Conservation (phyloP, 2,797 vertebrate species). For the Sebastes matsubarae region DNA sequence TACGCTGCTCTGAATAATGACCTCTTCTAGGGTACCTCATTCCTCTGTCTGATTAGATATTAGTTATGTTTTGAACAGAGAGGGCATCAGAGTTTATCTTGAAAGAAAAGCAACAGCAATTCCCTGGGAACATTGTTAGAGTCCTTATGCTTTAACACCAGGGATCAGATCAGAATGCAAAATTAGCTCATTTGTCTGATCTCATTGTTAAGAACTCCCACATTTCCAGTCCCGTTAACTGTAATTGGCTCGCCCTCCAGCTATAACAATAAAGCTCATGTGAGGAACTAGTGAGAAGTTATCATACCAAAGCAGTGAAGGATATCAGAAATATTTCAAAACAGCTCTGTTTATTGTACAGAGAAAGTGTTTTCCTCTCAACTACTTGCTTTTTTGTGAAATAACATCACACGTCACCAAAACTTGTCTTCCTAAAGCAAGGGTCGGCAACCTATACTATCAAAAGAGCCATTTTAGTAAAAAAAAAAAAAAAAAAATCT, state of each 20-base stretch:
- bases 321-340: neutral
- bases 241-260: neutral
- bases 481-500: no score
- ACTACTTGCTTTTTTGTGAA: neutral
- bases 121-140: neutral
- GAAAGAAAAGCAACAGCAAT: neutral
- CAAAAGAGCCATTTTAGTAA: no score
- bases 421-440: neutral
- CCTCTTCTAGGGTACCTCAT: neutral
- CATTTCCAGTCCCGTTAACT: neutral
- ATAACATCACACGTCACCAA: neutral
- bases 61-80: neutral
- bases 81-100: neutral
- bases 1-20: neutral
- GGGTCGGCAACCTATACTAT: no score
- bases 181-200: neutral
- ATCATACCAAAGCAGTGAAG: neutral
- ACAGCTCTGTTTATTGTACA: neutral
- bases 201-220: conserved; percentile 1
- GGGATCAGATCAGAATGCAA: neutral
- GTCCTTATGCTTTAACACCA: neutral
- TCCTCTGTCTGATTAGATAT: neutral
- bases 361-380: neutral
- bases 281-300: neutral
- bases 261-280: neutral